phyloP scores from a whole-genome alignment of 2,797 vertebrate species.

The Myotis findleyi region DNA sequence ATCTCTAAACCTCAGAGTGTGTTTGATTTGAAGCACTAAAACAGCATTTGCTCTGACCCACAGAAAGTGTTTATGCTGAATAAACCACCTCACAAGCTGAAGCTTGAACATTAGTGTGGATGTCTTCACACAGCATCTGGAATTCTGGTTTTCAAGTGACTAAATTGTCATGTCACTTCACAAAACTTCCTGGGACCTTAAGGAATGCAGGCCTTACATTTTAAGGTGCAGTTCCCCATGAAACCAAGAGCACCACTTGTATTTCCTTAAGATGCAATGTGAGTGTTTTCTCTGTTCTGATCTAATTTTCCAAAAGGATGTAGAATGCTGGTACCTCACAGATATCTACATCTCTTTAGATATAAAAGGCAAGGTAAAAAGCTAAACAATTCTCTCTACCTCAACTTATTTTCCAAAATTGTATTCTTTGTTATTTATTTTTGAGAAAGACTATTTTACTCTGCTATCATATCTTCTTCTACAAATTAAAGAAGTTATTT shows the following conservation, averaged over 20 bases:
- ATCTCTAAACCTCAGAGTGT: conserved; percentile 81
- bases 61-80: conserved; percentile 79
- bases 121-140: conserved; percentile 40
- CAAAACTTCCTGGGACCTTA: conserved; percentile 55
- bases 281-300: background rate
- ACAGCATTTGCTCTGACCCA: conserved; percentile 75
- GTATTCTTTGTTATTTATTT: background rate
- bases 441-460: background rate
- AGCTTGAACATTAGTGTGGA: conserved; percentile 49
- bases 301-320: conserved; percentile 30
- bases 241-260: conserved; percentile 8
- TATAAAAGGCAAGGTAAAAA: background rate
- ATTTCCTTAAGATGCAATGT: background rate
- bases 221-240: background rate
- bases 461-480: background rate
- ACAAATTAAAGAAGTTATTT: background rate
- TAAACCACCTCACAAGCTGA: conserved; percentile 71
- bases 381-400: background rate
- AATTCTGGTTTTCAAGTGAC: conserved; percentile 60
- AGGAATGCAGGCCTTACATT: conserved; percentile 34
- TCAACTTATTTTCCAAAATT: background rate
- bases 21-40: conserved; percentile 85
- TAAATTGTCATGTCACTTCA: conserved; percentile 64
- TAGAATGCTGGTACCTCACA: background rate
- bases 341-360: background rate